Evolutionary conservation across 2,888 invertebrate genomes (phyloP), one percentile per base, ranked within the genome.

Genomic region (Drosophila mimetica): DNA sequence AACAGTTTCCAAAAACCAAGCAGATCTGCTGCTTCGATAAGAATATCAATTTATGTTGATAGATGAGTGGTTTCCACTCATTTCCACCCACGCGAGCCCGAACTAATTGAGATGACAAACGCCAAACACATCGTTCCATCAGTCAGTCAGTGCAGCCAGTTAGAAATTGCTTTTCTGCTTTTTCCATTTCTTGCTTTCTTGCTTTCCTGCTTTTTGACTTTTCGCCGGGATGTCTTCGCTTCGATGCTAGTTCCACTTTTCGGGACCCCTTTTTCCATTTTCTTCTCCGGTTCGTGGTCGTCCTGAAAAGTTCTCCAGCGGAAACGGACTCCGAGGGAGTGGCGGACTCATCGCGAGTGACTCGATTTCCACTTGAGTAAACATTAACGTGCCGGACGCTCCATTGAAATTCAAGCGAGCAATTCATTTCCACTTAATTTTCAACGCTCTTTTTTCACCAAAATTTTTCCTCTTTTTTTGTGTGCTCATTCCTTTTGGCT

Each of bases 351-450:
- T 66, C 53, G 85, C 64, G 71, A 79, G 82, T 85, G 88, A 86
- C 88, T 86, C 76, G 79, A 86, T 86, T 86, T 86, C 86, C 88
- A 86, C 84, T 88, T 83, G 84, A 88, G 85, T 84, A 86, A 88
- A 86, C 77, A 84, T 88, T 83, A 85, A 86, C 84, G 88, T 88
- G 88, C 86, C 88, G 88, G 83, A 79, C 88, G 82, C 72, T 70
- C 77, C 84, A 88, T 89, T 88, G 85, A 82, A 82, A 89, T 80
- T 88, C 84, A 89, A 89, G 89, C 86, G 88, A 77, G 78, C 88
- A 88, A 88, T 89, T 89, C 86, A 85, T 84, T 86, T 83, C 85
- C 89, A 88, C 89, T 88, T 88, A 86, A 88, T 89, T 89, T 85
- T 83, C 82, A 86, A 78, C 85, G 80, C 75, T 80, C 47, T 41